Base-by-base conservation (phyloP, 2,888 invertebrate species). In the Cantharis nigra region DNA sequence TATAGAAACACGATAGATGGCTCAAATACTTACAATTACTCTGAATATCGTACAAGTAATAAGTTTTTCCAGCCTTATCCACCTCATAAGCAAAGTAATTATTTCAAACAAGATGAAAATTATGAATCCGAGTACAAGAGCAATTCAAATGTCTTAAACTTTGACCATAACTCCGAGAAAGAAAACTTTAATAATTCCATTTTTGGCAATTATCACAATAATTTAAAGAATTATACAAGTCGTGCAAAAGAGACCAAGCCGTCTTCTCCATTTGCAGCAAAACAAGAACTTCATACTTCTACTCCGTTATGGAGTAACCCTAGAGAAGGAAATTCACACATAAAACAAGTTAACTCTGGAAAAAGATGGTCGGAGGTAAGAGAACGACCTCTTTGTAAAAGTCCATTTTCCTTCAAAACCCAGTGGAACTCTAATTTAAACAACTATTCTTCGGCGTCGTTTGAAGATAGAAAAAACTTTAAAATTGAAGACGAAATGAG, bases 381-480 rank as follows among this genome's bases (percentile, higher is more conserved):
- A 85, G 90, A 91, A 82, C 90, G 91, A 85, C 89, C 90, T 64
- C 90, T 89, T 87, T 90, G 90, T 84, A 87, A 91, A 87, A 90
- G 91, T 86, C 88, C 91, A 82, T 88, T 91, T 1, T 1, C 5
- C 90, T 91, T 83, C 91, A 89, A 89, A 74, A 89, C 91, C 82
- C 90, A 91, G 86, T 90, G 90, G 82, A 90, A 91, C 82, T 5
- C 33, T 49, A 89, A 90, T 83, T 84, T 86, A 76, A 76, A 86
- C 70, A 76, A 86, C 70, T 81, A 9, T 28, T 1, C 84, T 78
- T 84, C 86, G 79, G 80, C 87, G 67, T 81, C 86, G 23, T 23
- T 23, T 5, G 23, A 23, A 5, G 0, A 23, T 80, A 87, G 88
- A 86, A 88, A 87, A 82, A 85, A 20, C 20, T 3, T 89, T 80